phyloP scores from a whole-genome alignment of 2,888 invertebrate genomes.

The Ectemnius lituratus region DNA sequence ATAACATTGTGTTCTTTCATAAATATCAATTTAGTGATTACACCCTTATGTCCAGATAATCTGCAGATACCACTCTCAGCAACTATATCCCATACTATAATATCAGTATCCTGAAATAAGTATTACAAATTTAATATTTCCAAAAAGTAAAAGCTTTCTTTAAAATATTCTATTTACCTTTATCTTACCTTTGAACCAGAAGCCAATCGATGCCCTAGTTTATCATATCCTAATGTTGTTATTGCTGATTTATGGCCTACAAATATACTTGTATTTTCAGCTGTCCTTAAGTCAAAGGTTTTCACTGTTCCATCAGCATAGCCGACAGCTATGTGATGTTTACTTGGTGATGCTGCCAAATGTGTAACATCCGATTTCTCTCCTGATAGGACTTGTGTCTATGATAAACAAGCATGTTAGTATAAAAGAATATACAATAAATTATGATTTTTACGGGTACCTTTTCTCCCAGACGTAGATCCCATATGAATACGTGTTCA shows the following conservation, averaged over 20 bases:
- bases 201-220: neutral
- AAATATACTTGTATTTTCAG: slow-evolving; percentile 86
- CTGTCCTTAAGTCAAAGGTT: slow-evolving; percentile 87
- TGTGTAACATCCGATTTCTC: slow-evolving; percentile 89
- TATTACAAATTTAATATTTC: slow-evolving; percentile 10
- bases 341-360: slow-evolving; percentile 87
- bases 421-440: neutral
- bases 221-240: slow-evolving; percentile 90
- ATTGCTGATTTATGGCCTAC: slow-evolving; percentile 93
- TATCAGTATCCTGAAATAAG: slow-evolving; percentile 88
- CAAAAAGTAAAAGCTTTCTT: neutral
- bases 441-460: slow-evolving; percentile 74
- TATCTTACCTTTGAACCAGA: slow-evolving; percentile 80
- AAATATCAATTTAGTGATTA: slow-evolving; percentile 89
- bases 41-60: slow-evolving; percentile 94
- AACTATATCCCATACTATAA: slow-evolving; percentile 96
- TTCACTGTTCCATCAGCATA: slow-evolving; percentile 93
- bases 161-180: slow-evolving; percentile 84
- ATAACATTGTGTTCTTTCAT: slow-evolving; percentile 83
- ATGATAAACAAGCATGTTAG: slow-evolving; percentile 64
- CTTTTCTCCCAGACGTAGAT: slow-evolving; percentile 91
- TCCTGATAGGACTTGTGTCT: slow-evolving; percentile 89
- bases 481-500: slow-evolving; percentile 97
- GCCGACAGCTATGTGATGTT: slow-evolving; percentile 91
- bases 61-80: slow-evolving; percentile 93